phyloP scores from a whole-genome alignment of 2,113 vertebrate genomes.

The Tonatia bakeri region DNA sequence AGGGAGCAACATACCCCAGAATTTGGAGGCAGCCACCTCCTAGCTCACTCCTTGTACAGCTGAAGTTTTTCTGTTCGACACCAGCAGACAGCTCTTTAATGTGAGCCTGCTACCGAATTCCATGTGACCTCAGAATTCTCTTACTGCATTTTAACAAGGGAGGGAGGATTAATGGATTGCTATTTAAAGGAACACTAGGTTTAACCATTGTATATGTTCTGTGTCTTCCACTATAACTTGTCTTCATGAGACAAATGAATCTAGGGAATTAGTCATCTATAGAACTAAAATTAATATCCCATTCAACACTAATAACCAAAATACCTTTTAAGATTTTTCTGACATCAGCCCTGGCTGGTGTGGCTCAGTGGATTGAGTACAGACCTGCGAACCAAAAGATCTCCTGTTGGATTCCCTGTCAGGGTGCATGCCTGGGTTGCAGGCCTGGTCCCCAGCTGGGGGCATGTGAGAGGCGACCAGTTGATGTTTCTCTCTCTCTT shows the following conservation, averaged over 20 bases:
- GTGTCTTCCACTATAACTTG: background rate
- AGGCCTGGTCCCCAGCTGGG: too few relatives aligned
- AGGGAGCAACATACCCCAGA: background rate
- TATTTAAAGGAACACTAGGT: background rate
- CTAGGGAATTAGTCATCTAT: background rate
- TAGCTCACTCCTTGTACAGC: background rate
- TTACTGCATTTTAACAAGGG: background rate
- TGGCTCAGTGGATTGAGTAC: too few relatives aligned
- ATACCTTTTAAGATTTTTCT: constrained; percentile 23
- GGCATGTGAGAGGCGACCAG: too few relatives aligned
- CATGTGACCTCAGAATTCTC: background rate
- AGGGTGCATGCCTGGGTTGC: too few relatives aligned
- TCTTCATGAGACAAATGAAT: background rate
- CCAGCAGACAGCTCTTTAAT: background rate
- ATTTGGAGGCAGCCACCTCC: background rate
- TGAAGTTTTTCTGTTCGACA: background rate
- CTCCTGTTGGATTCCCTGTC: too few relatives aligned
- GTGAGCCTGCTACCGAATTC: background rate
- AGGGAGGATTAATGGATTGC: background rate
- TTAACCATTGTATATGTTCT: background rate
- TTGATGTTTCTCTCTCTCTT: too few relatives aligned
- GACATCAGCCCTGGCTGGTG: background rate
- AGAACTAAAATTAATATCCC: background rate
- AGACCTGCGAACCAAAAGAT: too few relatives aligned
- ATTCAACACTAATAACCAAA: background rate